A percentile compares a stretch with the other conserved stretches of the same genome.
Evolutionary conservation across 1,140 invertebrate species (phyloP).

Genomic region (Habropoda laboriosa): DNA sequence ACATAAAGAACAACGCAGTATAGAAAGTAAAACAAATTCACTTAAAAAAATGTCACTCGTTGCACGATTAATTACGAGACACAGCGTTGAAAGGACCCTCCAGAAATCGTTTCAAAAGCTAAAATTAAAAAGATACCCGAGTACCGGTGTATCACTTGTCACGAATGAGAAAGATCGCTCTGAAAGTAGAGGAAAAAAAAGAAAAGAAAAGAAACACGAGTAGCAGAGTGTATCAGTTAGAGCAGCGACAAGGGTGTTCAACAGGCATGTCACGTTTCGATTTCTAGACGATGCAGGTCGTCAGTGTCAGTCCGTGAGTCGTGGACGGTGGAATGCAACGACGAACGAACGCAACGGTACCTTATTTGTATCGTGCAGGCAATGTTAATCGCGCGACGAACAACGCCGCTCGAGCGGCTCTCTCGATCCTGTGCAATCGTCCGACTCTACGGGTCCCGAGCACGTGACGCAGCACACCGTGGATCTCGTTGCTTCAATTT

Average conservation of each 20-base stretch:
- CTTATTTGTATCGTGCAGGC: conserved; percentile 50
- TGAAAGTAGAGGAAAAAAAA: neutral
- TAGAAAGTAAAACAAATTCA: too few species aligned
- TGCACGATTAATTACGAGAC: too few species aligned
- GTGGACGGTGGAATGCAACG: conserved; percentile 36
- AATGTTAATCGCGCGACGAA: conserved; percentile 43
- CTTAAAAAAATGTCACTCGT: too few species aligned
- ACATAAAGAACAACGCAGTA: too few species aligned
- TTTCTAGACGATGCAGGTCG: conserved; percentile 61
- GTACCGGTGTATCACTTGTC: too few species aligned
- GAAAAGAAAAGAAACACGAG: neutral
- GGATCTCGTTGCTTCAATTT: conserved; percentile 37
- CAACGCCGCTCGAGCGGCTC: neutral
- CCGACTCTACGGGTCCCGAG: neutral
- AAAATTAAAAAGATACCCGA: too few species aligned
- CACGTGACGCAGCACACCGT: conserved; percentile 2
- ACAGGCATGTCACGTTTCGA: conserved; percentile 39
- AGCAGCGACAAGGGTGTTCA: neutral
- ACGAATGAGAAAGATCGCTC: too few species aligned
- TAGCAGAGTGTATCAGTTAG: neutral
- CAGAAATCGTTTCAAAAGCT: too few species aligned
- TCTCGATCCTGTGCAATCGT: conserved; percentile 5
- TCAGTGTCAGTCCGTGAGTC: conserved; percentile 48
- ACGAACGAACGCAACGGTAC: conserved; percentile 49
- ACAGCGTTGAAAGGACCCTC: too few species aligned